Evolutionary conservation across 2,888 invertebrate genomes (phyloP).

Genomic region (Eilema caniola): DNA sequence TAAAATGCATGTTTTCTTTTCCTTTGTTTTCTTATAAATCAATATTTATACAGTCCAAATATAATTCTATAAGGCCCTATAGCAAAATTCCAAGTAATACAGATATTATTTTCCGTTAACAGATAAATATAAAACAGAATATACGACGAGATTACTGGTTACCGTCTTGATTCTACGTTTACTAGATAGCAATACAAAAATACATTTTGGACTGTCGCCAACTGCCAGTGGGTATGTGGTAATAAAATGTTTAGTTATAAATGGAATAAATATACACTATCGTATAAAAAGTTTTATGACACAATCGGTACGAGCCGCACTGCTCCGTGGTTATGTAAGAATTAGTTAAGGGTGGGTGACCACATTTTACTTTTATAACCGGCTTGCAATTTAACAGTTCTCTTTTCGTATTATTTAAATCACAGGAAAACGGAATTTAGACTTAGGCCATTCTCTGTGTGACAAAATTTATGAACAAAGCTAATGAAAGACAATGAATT

Average conservation of each 20-base stretch:
- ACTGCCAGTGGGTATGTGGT: slow-evolving; percentile 25
- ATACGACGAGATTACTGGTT: slow-evolving; percentile 37
- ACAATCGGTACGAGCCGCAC: slow-evolving; percentile 5
- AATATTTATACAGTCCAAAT: background rate
- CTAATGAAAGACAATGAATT: too few relatives aligned
- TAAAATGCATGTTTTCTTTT: too few relatives aligned
- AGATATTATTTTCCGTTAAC: slow-evolving; percentile 8
- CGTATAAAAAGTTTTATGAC: slow-evolving; percentile 23
- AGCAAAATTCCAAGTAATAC: slow-evolving; percentile 2
- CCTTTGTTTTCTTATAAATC: too few relatives aligned
- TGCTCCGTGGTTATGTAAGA: background rate
- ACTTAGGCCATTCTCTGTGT: too few relatives aligned
- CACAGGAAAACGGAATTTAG: too few relatives aligned
- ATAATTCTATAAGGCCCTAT: background rate
- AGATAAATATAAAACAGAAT: background rate
- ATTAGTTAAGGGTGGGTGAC: slow-evolving; percentile 5
- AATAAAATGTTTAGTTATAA: slow-evolving; percentile 27
- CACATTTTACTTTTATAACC: background rate
- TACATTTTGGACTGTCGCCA: slow-evolving; percentile 40
- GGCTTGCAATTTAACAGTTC: background rate
- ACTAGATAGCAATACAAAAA: slow-evolving; percentile 35
- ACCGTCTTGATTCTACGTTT: slow-evolving; percentile 39
- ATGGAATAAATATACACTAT: slow-evolving; percentile 18
- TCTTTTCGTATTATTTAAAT: too few relatives aligned
- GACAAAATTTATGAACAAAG: too few relatives aligned